phyloP scores from a whole-genome alignment of 2,888 invertebrate genomes.

The Cheilosia soror region DNA sequence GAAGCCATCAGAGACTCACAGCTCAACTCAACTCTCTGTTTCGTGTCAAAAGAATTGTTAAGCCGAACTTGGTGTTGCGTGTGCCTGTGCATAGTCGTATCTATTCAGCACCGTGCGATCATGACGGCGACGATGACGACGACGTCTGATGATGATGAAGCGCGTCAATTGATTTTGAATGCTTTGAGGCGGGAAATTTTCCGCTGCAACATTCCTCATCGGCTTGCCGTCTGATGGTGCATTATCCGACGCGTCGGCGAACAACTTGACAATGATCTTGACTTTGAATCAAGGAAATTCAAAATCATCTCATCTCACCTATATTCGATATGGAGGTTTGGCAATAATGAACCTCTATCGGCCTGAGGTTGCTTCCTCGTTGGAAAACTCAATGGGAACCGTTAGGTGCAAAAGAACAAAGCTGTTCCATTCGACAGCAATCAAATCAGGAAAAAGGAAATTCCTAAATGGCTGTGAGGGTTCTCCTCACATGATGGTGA shows the following conservation, averaged over 20 bases:
- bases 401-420: constrained; percentile 40
- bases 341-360: constrained; percentile 35
- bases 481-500: constrained; percentile 25
- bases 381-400: constrained; percentile 41
- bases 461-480: constrained; percentile 60
- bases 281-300: constrained; percentile 65
- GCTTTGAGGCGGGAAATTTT: constrained; percentile 66
- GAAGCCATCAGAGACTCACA: background rate
- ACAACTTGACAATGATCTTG: constrained; percentile 71
- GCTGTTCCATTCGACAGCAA: constrained; percentile 45
- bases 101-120: constrained; percentile 30
- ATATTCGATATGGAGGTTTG: constrained; percentile 28
- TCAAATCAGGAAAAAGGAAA: constrained; percentile 72
- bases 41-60: constrained; percentile 17
- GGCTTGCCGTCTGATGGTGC: background rate
- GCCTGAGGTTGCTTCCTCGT: constrained; percentile 40
- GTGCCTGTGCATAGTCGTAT: constrained; percentile 7
- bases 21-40: background rate
- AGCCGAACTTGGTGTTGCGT: constrained; percentile 41
- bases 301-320: constrained; percentile 23
- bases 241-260: constrained; percentile 17
- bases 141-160: constrained; percentile 53
- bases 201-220: constrained; percentile 5
- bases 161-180: constrained; percentile 71
- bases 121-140: background rate